Conservation (phyloP, 2,113 vertebrate species). For the Hypanus sabinus region DNA sequence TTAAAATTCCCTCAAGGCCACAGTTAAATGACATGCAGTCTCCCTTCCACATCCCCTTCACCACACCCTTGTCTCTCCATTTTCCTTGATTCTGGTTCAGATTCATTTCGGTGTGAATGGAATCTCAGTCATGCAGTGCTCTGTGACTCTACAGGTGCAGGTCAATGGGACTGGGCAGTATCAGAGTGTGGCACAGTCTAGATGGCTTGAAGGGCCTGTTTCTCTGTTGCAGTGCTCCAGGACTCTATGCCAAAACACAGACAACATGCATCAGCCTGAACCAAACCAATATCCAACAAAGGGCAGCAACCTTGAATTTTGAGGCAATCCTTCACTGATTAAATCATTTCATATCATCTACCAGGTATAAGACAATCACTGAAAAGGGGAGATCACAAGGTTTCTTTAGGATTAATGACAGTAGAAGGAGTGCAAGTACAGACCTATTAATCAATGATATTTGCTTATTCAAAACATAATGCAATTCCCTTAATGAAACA, state of each 20-base stretch:
- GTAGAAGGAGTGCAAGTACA: not conserved
- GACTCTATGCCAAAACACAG: not conserved
- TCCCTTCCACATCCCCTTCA: no score
- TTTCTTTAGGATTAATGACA: not conserved
- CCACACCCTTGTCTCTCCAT: not conserved
- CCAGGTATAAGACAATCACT: not conserved
- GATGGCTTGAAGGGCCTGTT: no score
- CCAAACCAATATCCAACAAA: not conserved
- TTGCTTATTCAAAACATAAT: not conserved
- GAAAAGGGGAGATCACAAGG: not conserved
- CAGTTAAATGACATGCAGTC: not conserved
- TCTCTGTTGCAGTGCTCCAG: no score
- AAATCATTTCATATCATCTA: not conserved
- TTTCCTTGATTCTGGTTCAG: not conserved
- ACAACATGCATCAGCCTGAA: not conserved
- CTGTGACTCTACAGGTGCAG: no score
- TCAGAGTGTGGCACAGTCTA: no score
- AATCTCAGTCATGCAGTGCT: not conserved
- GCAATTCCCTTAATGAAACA: not conserved
- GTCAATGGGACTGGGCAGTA: no score
- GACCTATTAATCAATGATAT: not conserved
- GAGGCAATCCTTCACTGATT: not conserved
- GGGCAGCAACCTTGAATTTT: not conserved
- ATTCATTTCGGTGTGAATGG: not conserved
- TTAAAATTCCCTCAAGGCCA: not conserved